These are phyloP conservation scores for Dufourea novaeangliae DNA, from an alignment of 1,140 invertebrate genomes.

Conservation along the genomic window DNA sequence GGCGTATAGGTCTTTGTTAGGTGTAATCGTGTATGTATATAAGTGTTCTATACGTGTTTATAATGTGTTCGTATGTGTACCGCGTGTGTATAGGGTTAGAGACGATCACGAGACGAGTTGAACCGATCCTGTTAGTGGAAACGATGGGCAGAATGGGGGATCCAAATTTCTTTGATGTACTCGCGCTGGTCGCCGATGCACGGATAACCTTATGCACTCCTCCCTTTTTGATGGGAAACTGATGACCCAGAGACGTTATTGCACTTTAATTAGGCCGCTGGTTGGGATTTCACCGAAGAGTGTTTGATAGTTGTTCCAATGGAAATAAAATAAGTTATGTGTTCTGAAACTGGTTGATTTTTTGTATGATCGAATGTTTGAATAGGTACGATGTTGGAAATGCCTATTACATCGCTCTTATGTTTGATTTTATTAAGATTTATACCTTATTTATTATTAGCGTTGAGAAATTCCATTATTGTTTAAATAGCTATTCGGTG, in stretches of 20 bases:
- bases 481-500: no score
- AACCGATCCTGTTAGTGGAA: constrained; percentile 41
- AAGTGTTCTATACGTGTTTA: not conserved
- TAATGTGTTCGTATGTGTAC: not conserved
- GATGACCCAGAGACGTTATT: constrained; percentile 50
- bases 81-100: constrained; percentile 25
- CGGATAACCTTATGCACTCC: constrained; percentile 44
- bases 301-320: no score
- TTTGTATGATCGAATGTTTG: no score
- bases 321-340: no score
- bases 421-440: no score
- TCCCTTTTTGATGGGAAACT: constrained; percentile 40
- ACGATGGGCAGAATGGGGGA: constrained; percentile 16
- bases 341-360: no score
- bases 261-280: no score
- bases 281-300: no score
- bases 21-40: not conserved
- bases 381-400: no score
- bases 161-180: constrained; percentile 38
- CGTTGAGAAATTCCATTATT: no score
- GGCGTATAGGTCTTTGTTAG: constrained; percentile 19
- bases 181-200: constrained; percentile 33
- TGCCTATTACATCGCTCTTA: no score
- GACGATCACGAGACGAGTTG: constrained; percentile 58
- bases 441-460: no score